Conservation (phyloP, 2,797 vertebrate genomes). For the Poeciliopsis infans region DNA sequence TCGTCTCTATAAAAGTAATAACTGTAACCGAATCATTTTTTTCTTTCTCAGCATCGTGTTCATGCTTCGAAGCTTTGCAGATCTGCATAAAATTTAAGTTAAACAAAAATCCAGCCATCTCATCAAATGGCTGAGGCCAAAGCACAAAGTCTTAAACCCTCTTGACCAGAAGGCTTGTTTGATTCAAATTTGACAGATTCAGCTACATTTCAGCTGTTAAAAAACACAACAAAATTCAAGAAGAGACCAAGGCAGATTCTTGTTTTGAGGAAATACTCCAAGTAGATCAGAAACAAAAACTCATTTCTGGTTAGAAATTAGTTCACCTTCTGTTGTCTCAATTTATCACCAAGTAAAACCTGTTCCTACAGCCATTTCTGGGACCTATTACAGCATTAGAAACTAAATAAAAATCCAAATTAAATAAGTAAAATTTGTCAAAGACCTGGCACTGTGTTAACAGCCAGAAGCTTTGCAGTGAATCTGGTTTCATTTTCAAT, state of each 20-base stretch:
- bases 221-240: background rate
- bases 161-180: background rate
- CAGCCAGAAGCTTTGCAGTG: background rate
- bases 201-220: background rate
- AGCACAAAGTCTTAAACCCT: background rate
- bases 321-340: background rate
- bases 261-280: background rate
- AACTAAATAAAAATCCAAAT: no score
- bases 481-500: background rate
- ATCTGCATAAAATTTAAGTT: background rate
- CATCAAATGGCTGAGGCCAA: background rate
- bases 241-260: background rate
- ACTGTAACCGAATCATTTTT: background rate
- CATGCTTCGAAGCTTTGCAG: background rate
- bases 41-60: no score
- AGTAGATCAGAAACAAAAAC: background rate
- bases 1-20: background rate
- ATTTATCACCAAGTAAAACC: background rate
- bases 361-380: background rate
- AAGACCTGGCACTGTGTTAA: background rate
- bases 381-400: background rate
- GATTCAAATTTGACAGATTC: background rate
- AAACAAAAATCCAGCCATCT: background rate
- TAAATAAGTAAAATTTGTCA: background rate
- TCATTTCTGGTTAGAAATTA: background rate